Conservation (phyloP, 2,797 vertebrate genomes). For the Gambelia wislizenii region DNA sequence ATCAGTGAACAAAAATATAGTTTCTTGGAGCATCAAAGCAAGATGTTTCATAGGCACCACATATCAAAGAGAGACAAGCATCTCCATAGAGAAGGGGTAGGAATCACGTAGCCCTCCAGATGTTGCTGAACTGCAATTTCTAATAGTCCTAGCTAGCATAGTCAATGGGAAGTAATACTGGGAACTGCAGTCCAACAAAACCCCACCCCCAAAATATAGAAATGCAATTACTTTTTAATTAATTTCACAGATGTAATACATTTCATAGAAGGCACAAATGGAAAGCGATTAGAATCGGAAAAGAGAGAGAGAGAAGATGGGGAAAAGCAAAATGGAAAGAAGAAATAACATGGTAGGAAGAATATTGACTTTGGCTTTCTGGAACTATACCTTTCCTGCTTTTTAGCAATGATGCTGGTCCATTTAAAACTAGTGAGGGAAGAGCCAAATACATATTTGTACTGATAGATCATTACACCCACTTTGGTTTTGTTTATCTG, state of each 20-base stretch:
- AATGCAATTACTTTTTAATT: neutral
- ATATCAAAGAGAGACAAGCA: slow-evolving; percentile 3
- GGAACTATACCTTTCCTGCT: neutral
- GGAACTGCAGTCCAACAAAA: no score
- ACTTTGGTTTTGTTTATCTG: no score
- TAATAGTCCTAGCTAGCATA: no score
- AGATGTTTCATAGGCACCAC: slow-evolving; percentile 21
- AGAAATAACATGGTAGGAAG: neutral
- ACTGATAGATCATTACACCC: no score
- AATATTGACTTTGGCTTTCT: slow-evolving; percentile 4
- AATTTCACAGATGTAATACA: slow-evolving; percentile 12
- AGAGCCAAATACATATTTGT: no score
- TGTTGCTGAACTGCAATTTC: no score
- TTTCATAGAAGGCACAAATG: neutral
- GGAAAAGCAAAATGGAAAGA: slow-evolving; percentile 5
- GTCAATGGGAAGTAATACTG: no score
- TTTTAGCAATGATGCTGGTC: slow-evolving; percentile 13
- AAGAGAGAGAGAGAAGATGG: slow-evolving; percentile 14
- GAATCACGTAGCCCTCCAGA: no score
- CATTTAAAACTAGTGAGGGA: no score
- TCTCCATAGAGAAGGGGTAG: neutral
- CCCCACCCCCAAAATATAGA: no score
- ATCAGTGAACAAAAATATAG: neutral
- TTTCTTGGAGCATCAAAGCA: slow-evolving; percentile 5
- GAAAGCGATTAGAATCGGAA: slow-evolving; percentile 20